Evolutionary conservation across 92 coral and sea anemone genomes (phyloP), one percentile per base, ranked within the genome.

Genomic region (Epizoanthus stellaris): DNA sequence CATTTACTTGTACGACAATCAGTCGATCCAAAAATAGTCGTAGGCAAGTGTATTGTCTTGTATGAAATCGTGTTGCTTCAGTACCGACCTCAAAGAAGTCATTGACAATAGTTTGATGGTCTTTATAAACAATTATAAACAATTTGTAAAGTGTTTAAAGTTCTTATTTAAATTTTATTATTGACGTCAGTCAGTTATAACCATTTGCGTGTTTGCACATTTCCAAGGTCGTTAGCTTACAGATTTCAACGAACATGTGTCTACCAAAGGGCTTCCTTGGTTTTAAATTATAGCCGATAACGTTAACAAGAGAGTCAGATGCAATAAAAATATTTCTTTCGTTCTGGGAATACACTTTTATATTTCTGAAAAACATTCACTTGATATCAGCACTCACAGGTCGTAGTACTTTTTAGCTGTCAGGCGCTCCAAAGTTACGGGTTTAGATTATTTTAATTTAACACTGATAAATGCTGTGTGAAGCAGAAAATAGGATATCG

Each of bases 231-330:
- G 54, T 34, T 45, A 60, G 47, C 38, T 40, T 45, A 61, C 53
- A 12, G 23, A 13, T 20, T 77, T 61, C 20, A 60, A 77, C 45
- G 72, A 79, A 79, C 83, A 79, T 63, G 13, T 79, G 83, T 49
- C 67, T 6, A 8, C 83, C 71, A 79, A 63, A 64, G 71, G 62
- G 54, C 71, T n/a, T 36, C 15, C 83, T 25, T 9, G 71, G 42
- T 77, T 73, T 63, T 7, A 42, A 79, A 79, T 23, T 62, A 56
- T 20, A 40, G 49, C 16, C 66, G 83, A 63, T 79, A 79, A 64
- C 72, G 83, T 61, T 79, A n/a, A 79, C 72, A 19, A 64, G 83
- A 6, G 61, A 12, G 83, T 40, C 83, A 79, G 83, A 63, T 79
- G 83, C 72, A 62, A 6, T n/a, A 62, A 43, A 30, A 20, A 59